phyloP scores from a whole-genome alignment of 2,888 invertebrate species.

The Arge pagana region DNA sequence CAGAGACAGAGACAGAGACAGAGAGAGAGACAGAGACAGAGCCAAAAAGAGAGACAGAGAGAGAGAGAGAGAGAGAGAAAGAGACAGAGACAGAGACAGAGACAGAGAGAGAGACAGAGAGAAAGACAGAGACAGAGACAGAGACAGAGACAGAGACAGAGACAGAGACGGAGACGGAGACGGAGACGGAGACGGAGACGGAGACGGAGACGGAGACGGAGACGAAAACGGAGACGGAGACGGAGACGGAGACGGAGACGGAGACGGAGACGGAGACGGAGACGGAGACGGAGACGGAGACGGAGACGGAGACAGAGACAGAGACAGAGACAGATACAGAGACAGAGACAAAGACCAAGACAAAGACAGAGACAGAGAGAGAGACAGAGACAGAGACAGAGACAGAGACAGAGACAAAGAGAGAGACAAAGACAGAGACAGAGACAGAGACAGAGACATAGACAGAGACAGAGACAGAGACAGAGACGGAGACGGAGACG shows the following conservation, averaged over 20 bases:
- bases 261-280: not conserved
- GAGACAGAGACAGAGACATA: too few species aligned
- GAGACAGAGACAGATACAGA: too few species aligned
- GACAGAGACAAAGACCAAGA: too few species aligned
- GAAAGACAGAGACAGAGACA: too few species aligned
- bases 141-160: not conserved
- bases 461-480: too few species aligned
- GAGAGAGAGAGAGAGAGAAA: not conserved
- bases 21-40: too few species aligned
- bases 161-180: not conserved
- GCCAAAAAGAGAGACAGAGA: too few species aligned
- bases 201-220: not conserved
- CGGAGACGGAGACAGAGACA: too few species aligned
- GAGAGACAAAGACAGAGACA: too few species aligned
- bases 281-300: not conserved
- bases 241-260: not conserved
- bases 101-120: not conserved
- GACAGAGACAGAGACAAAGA: too few species aligned
- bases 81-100: not conserved
- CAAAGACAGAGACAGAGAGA: not conserved
- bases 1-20: too few species aligned
- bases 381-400: not conserved
- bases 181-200: not conserved
- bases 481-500: not conserved
- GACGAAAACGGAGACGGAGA: too few species aligned